phyloP scores from a whole-genome alignment of 2,113 vertebrate species.

The Hyaena hyaena region DNA sequence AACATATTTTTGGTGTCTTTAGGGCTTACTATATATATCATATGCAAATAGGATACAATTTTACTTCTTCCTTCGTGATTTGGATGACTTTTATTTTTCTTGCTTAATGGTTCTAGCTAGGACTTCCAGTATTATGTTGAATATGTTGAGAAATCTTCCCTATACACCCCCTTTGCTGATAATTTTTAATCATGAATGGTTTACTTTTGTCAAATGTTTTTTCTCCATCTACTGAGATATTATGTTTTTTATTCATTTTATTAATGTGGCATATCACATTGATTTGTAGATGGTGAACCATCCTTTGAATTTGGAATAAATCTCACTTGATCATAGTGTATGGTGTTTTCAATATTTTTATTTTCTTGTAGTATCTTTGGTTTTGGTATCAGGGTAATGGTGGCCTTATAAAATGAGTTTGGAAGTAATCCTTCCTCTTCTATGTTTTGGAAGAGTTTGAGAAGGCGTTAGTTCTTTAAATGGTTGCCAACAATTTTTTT shows the following conservation, averaged over 20 bases:
- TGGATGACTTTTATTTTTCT: neutral
- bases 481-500: neutral
- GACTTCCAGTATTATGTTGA: neutral
- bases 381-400: neutral
- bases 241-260: neutral
- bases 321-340: neutral
- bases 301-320: neutral
- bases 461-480: neutral
- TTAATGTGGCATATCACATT: neutral
- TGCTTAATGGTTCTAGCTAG: neutral
- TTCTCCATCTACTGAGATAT: neutral
- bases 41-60: neutral
- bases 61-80: neutral
- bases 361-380: neutral
- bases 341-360: neutral
- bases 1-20: neutral
- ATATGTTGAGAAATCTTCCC: neutral
- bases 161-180: neutral
- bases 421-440: neutral
- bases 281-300: neutral
- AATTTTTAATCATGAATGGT: neutral
- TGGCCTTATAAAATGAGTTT: neutral
- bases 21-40: neutral
- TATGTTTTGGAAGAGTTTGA: neutral
- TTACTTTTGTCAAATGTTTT: neutral